Evolutionary conservation across 2,797 vertebrate genomes (phyloP).

Genomic region (Megaceryle alcyon): DNA sequence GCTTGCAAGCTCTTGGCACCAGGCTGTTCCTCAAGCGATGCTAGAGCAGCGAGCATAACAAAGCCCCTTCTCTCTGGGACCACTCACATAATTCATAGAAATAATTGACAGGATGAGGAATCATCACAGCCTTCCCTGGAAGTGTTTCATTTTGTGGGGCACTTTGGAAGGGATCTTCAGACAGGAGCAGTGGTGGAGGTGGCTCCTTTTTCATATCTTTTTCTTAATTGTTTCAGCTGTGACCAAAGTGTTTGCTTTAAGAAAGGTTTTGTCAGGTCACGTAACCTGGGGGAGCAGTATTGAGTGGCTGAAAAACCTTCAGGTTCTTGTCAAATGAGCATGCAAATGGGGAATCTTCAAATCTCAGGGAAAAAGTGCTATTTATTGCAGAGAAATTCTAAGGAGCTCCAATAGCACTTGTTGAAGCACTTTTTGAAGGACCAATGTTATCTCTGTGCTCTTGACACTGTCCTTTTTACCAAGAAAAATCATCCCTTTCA

Average conservation of each 20-base stretch:
- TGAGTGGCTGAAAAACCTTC: not conserved
- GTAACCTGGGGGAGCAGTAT: not conserved
- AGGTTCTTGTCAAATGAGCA: not conserved
- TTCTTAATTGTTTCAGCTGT: not conserved
- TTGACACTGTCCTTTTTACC: not conserved
- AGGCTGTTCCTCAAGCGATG: not conserved
- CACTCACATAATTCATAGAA: not conserved
- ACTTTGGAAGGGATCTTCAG: not conserved
- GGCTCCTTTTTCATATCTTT: not conserved
- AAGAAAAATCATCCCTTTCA: not conserved
- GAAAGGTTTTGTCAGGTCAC: not conserved
- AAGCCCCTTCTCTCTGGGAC: not conserved
- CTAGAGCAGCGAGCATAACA: not conserved
- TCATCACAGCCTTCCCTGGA: not conserved
- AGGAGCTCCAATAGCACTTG: not conserved
- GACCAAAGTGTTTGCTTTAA: not conserved
- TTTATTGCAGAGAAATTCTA: not conserved
- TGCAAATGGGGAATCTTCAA: not conserved
- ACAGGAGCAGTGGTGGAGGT: not conserved
- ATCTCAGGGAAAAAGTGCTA: not conserved
- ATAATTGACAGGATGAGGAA: not conserved
- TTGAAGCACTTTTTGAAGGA: not conserved
- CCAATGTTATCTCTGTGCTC: not conserved
- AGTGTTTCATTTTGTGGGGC: not conserved
- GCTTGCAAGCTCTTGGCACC: not conserved